Percentiles rank a stretch among this genome's conserved stretches.
Evolutionary conservation across 1,140 invertebrate genomes (phyloP).

Genomic region (Pseudomyrmex dendroicus): DNA sequence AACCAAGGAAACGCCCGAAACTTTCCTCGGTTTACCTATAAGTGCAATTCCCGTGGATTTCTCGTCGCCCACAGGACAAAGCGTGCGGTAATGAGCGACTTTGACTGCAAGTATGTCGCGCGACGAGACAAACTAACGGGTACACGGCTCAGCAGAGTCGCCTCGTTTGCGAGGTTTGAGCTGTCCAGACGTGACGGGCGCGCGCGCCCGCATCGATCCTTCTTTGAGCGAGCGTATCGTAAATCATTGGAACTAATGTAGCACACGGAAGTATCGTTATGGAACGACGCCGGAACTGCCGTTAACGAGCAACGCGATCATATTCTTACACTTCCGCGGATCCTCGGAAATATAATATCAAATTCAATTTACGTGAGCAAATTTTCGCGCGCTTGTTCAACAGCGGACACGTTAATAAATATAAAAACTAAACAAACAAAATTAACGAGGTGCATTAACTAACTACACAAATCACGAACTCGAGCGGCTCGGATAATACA

Average conservation of each 20-base stretch:
- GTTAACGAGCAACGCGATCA: neutral
- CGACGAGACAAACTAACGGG: conserved; percentile 19
- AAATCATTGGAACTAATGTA: conserved; percentile 41
- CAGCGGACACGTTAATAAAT: conserved; percentile 2
- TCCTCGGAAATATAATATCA: neutral
- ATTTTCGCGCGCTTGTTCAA: neutral
- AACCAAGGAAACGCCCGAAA: conserved; percentile 11
- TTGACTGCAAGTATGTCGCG: conserved; percentile 51
- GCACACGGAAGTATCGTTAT: conserved; percentile 19
- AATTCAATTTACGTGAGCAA: neutral
- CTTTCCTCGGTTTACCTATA: conserved; percentile 27
- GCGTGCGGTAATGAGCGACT: conserved; percentile 47
- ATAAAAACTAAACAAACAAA: conserved; percentile 13
- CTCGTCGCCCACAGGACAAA: conserved; percentile 31
- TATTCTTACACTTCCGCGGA: neutral
- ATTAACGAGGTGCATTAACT: conserved; percentile 37
- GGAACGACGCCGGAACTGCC: neutral
- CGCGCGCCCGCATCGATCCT: conserved; percentile 28
- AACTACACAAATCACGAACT: conserved; percentile 3
- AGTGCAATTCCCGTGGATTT: conserved; percentile 43
- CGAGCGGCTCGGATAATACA: neutral
- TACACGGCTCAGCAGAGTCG: conserved; percentile 27
- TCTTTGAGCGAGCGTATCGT: conserved; percentile 30
- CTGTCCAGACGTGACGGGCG: conserved; percentile 10
- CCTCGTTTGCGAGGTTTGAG: conserved; percentile 35